phyloP scores from a whole-genome alignment of 2,888 invertebrate genomes.

The Acrocyrtus sp. region DNA sequence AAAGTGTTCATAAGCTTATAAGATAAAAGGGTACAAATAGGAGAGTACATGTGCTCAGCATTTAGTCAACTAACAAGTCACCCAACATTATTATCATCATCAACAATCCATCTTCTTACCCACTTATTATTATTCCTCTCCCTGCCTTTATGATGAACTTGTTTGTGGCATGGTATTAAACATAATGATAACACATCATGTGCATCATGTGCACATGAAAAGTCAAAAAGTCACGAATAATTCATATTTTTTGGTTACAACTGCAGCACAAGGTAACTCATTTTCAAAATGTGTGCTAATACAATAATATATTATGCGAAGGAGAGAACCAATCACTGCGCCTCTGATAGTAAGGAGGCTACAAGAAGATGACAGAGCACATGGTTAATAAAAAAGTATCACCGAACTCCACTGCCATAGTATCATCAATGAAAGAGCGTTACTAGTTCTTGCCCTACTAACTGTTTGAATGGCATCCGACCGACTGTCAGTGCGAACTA shows the following conservation, averaged over 20 bases:
- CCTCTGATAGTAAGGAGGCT: too few species aligned
- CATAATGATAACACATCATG: slow-evolving; percentile 34
- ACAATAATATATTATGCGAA: slow-evolving; percentile 15
- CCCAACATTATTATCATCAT: too few species aligned
- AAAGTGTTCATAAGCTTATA: too few species aligned
- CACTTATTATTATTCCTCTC: too few species aligned
- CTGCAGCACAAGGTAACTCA: slow-evolving; percentile 21
- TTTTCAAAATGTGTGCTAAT: slow-evolving; percentile 41
- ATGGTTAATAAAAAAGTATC: background rate
- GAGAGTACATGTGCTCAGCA: too few species aligned
- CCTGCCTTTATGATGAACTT: slow-evolving; percentile 44
- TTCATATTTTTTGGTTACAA: slow-evolving; percentile 38
- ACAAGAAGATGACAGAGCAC: too few species aligned
- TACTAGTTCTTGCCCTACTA: slow-evolving; percentile 48
- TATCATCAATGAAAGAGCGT: slow-evolving; percentile 38
- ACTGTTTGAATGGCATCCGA: slow-evolving; percentile 47
- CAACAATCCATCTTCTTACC: too few species aligned
- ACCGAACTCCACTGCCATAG: background rate
- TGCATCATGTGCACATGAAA: slow-evolving; percentile 7
- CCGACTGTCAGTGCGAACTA: background rate
- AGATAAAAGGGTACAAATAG: too few species aligned
- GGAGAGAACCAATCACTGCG: too few species aligned
- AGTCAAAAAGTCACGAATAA: slow-evolving; percentile 48
- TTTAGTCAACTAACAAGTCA: slow-evolving; percentile 7
- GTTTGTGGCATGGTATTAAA: slow-evolving; percentile 47